Evolutionary conservation across 92 coral and sea anemone species (phyloP).

Genomic region (Actinernus sp.): DNA sequence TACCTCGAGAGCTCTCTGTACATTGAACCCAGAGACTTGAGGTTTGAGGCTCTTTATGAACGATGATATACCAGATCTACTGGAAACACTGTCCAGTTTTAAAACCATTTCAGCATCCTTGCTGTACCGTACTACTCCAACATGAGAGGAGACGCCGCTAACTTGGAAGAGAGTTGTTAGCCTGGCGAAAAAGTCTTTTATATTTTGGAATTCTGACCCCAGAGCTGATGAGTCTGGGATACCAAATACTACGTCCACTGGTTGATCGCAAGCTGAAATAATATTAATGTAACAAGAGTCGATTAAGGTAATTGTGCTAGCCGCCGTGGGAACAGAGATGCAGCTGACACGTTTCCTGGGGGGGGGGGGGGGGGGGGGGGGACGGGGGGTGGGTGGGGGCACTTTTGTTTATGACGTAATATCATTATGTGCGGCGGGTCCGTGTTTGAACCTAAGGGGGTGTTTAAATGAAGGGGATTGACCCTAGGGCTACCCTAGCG

Average conservation of each 20-base stretch:
- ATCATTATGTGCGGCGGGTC: too few species aligned
- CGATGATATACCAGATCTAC: constrained; percentile 8
- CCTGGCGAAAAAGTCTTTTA: constrained; percentile 29
- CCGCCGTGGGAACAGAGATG: too few species aligned
- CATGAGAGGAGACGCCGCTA: constrained; percentile 46
- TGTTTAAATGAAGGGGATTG: too few species aligned
- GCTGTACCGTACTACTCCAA: constrained; percentile 63
- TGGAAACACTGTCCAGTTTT: constrained; percentile 39
- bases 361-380: too few species aligned
- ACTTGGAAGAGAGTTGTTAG: constrained; percentile 28
- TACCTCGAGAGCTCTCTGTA: constrained; percentile 57
- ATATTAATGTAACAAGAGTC: not conserved
- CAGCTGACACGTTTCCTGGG: too few species aligned
- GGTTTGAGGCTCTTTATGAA: constrained; percentile 24
- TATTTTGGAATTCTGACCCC: constrained; percentile 22
- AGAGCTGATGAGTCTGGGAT: constrained; percentile 67
- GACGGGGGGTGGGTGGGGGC: too few species aligned
- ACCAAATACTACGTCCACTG: constrained; percentile 74
- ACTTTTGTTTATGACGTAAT: too few species aligned
- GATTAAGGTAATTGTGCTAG: too few species aligned
- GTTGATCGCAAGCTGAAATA: constrained; percentile 61
- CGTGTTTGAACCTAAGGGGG: too few species aligned
- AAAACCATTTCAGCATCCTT: constrained; percentile 42
- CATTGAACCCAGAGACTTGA: constrained; percentile 39
- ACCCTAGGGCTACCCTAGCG: too few species aligned